phyloP scores from a whole-genome alignment of 1,140 invertebrate species.

The Vollenhovia emeryi region DNA sequence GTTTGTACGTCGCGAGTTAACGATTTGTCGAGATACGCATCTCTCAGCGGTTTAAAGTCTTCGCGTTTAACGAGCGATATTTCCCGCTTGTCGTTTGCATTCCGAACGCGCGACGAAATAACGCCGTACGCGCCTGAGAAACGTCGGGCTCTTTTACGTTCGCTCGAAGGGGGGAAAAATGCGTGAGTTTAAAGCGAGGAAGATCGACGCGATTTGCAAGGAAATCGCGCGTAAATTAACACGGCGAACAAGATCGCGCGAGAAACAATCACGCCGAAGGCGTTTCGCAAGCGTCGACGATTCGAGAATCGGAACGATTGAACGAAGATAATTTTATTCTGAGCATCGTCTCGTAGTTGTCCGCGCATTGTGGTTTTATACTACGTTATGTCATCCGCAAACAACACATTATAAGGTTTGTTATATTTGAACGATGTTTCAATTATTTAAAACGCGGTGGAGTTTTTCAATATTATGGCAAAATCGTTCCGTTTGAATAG shows the following conservation, averaged over 20 bases:
- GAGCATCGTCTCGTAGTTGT: neutral
- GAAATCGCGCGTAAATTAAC: no score
- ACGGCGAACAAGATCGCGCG: no score
- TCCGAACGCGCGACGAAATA: neutral
- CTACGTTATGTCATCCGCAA: no score
- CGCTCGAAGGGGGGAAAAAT: no score
- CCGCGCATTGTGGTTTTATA: neutral
- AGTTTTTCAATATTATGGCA: no score
- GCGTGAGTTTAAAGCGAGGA: no score
- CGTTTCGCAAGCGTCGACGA: neutral
- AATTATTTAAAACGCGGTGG: no score
- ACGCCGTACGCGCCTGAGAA: neutral
- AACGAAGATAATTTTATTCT: neutral
- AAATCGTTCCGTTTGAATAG: no score
- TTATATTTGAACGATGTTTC: no score
- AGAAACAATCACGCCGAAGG: neutral
- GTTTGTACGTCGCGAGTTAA: constrained; percentile 33
- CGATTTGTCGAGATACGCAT: constrained; percentile 27
- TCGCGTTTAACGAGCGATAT: constrained; percentile 24
- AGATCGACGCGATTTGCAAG: no score
- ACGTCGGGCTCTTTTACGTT: neutral
- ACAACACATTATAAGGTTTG: no score
- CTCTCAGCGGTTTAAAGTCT: neutral
- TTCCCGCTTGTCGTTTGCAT: constrained; percentile 3
- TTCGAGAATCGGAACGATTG: neutral